Percentiles rank a stretch among this genome's conserved stretches.
These are phyloP conservation scores for Halcyon smyrnensis DNA, from an alignment of 2,797 vertebrate species.

Conservation along the genomic window DNA sequence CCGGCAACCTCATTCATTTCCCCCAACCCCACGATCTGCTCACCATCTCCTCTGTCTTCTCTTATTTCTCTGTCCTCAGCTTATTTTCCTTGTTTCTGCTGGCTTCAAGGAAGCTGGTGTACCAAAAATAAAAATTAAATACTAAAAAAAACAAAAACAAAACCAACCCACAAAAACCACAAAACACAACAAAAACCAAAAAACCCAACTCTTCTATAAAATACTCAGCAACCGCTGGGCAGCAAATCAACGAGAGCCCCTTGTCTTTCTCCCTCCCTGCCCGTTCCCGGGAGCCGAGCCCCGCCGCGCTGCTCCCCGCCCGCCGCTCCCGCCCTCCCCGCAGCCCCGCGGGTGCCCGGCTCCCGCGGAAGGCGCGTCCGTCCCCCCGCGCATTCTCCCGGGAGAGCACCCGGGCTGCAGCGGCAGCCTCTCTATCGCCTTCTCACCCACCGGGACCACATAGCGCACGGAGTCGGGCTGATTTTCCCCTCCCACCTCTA, in stretches of 20 bases:
- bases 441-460: background rate
- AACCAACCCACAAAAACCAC: too few species aligned
- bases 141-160: background rate
- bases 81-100: background rate
- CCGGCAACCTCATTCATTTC: background rate
- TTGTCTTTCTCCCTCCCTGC: background rate
- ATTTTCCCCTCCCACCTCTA: background rate
- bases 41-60: conserved; percentile 49
- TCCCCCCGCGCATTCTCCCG: background rate
- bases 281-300: background rate
- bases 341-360: background rate
- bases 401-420: background rate
- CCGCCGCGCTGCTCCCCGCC: background rate
- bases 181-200: background rate
- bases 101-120: background rate
- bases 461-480: background rate
- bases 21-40: background rate
- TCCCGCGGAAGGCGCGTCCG: background rate
- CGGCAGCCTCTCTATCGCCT: background rate
- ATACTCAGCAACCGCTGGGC: background rate
- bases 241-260: background rate
- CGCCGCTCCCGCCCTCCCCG: background rate
- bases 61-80: background rate
- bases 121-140: background rate
- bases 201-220: background rate